Evolutionary conservation across 1,140 invertebrate genomes (phyloP).

Genomic region (Coelopa frigida): DNA sequence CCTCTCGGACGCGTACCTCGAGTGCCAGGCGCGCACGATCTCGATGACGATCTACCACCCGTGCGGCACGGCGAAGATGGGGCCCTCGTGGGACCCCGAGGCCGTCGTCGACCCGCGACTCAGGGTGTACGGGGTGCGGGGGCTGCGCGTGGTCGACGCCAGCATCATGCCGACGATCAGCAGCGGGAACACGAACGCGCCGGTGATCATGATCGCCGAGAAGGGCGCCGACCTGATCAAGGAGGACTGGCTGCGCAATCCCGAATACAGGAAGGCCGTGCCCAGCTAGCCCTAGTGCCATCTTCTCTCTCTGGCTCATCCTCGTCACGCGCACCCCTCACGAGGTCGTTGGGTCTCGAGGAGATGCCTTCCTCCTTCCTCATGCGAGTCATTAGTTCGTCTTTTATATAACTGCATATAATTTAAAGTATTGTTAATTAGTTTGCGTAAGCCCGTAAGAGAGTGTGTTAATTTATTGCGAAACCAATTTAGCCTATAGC

Average conservation of each 20-base stretch:
- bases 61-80: slow-evolving; percentile 77
- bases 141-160: slow-evolving; percentile 76
- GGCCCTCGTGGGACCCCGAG: slow-evolving; percentile 60
- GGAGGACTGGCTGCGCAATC: slow-evolving; percentile 57
- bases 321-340: no score
- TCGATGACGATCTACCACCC: slow-evolving; percentile 84
- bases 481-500: no score
- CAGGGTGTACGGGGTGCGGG: slow-evolving; percentile 66
- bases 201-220: slow-evolving; percentile 80
- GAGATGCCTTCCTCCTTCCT: no score
- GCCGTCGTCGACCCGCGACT: slow-evolving; percentile 78
- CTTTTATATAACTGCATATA: no score
- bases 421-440: no score
- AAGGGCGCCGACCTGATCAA: slow-evolving; percentile 78
- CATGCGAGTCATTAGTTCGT: no score
- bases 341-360: no score
- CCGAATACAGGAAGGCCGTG: slow-evolving; percentile 39
- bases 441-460: no score
- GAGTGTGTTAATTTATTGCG: no score
- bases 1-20: slow-evolving; percentile 71
- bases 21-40: slow-evolving; percentile 76
- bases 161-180: slow-evolving; percentile 83
- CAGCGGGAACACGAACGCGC: slow-evolving; percentile 77
- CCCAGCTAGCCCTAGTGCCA: no score
- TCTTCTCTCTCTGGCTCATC: no score